These are phyloP conservation scores for Dufourea novaeangliae DNA, from an alignment of 1,140 invertebrate species.

Conservation along the genomic window DNA sequence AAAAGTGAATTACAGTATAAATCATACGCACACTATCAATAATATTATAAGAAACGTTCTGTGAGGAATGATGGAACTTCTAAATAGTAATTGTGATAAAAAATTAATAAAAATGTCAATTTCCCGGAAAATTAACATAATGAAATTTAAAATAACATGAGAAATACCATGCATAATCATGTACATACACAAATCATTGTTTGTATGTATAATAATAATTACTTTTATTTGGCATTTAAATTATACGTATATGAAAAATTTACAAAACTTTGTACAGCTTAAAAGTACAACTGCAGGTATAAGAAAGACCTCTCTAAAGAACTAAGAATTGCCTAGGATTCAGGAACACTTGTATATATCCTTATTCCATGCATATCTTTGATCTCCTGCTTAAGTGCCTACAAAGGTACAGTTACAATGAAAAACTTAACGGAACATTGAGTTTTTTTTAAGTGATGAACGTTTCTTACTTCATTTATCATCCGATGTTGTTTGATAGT, in stretches of 20 bases:
- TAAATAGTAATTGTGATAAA: too few relatives aligned
- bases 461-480: conserved; percentile 85
- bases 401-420: conserved; percentile 69
- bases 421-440: neutral
- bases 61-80: too few relatives aligned
- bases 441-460: neutral
- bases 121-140: too few relatives aligned
- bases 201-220: neutral
- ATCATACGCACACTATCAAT: too few relatives aligned
- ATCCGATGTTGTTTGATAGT: conserved; percentile 91
- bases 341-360: conserved; percentile 85
- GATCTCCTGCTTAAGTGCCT: conserved; percentile 89
- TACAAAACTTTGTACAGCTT: conserved; percentile 33
- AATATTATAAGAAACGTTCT: too few relatives aligned
- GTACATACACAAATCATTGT: too few relatives aligned
- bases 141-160: too few relatives aligned
- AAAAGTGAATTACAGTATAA: too few relatives aligned
- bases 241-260: conserved; percentile 31
- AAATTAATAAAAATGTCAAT: too few relatives aligned
- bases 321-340: conserved; percentile 49
- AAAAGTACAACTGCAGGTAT: neutral
- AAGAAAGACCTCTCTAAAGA: conserved; percentile 1
- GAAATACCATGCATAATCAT: too few relatives aligned
- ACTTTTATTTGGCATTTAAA: conserved; percentile 4
- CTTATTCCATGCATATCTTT: conserved; percentile 92